Evolutionary conservation across 2,888 invertebrate genomes (phyloP), one percentile per base, ranked within the genome.

Genomic region (Lagria hirta): DNA sequence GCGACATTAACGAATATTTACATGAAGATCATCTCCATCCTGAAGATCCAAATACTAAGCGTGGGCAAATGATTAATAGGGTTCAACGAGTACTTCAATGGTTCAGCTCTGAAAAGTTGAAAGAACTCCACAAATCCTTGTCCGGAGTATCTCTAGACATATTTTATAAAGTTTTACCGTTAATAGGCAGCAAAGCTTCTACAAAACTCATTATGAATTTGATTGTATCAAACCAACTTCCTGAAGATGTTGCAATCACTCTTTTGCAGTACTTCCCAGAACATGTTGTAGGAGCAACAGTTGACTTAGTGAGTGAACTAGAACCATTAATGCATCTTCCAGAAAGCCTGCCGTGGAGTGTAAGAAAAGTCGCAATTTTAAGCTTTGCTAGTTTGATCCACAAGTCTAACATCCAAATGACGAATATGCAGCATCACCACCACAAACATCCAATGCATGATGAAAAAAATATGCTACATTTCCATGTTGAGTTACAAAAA

Each of bases 141-240:
- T 37, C 43, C 3, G 28, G 17, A 10, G 41, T 51, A 23, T 12
- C 47, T 10, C 34, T 46, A 5, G 14, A 47, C 28, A 61, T 76
- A 12, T 76, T 73, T 50, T 55, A 73, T 34, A 64, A 70, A 40
- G 57, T 75, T 35, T 44, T 77, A n/a, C 73, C 76, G 1, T 62
- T 72, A 43, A 66, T 74, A 12, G 77, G 77, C 7, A 74, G 75
- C 3, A 54, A 62, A 21, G 70, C 71, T 2, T 64, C 72, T 0
- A 64, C 66, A 17, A 51, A 66, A 12, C 71, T 75, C 29, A 67
- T 71, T 5, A 60, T 64, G 36, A 64, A 72, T 34, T 49, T 73
- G 3, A 60, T 76, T 1, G 61, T 60, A 8, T 51, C 63, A 3
- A 57, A 64, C 12, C 60, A 64, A 40, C 54, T 75, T 2, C 52